Percentiles rank a stretch among this genome's conserved stretches.
Conservation (phyloP, 2,113 vertebrate genomes). For the Copsychus sechellarum region DNA sequence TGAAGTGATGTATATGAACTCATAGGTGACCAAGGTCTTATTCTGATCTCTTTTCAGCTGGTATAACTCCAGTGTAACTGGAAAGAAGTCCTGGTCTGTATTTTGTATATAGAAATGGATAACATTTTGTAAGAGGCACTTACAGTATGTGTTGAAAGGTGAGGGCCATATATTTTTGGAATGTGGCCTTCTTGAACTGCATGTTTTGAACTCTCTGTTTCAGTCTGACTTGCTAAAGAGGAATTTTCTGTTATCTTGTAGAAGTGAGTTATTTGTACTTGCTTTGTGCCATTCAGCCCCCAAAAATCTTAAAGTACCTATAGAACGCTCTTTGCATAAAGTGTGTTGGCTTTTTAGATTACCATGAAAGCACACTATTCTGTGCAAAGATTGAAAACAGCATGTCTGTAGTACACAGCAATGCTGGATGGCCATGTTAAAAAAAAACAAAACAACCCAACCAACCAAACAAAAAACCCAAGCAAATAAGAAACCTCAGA, state of each 20-base stretch:
- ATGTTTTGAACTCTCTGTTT: not conserved
- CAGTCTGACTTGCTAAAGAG: not conserved
- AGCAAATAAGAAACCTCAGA: not conserved
- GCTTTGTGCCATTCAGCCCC: not conserved
- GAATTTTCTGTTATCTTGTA: not conserved
- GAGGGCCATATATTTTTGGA: not conserved
- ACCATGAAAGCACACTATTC: not conserved
- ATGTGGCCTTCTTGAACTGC: not conserved
- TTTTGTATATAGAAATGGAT: not conserved
- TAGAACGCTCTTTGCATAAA: not conserved
- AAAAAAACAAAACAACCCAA: not conserved
- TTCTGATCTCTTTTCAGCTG: not conserved
- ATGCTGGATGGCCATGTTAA: not conserved
- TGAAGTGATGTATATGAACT: not conserved
- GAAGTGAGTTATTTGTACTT: not conserved
- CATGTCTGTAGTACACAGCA: rapidly evolving
- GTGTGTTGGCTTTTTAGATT: not conserved
- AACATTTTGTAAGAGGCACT: not conserved
- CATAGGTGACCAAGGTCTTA: not conserved
- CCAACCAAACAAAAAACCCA: not conserved
- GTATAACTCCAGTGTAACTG: not conserved
- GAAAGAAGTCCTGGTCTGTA: not conserved
- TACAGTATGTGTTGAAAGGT: not conserved
- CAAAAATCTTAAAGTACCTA: not conserved
- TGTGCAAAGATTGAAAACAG: not conserved